Evolutionary conservation across 2,888 invertebrate genomes (phyloP).

Genomic region (Diploptera punctata): DNA sequence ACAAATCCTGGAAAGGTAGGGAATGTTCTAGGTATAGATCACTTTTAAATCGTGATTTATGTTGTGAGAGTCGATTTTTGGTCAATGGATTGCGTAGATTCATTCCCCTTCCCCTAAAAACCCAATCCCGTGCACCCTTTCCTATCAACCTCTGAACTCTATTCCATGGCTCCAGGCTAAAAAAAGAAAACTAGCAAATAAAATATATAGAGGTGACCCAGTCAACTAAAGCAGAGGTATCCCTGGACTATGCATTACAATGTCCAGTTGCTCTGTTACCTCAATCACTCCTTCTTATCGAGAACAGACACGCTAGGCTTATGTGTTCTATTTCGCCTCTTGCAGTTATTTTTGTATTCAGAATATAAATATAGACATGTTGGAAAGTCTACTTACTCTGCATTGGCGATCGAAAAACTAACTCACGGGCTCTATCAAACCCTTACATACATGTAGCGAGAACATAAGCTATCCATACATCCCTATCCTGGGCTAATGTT

Average conservation of each 20-base stretch:
- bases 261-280: not conserved
- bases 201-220: not conserved
- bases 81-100: not conserved
- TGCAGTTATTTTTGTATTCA: too few species aligned
- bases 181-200: not conserved
- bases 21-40: too few species aligned
- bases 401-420: too few species aligned
- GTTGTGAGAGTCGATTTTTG: constrained; percentile 7
- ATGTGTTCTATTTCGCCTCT: too few species aligned
- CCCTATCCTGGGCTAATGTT: too few species aligned
- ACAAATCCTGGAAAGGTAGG: too few species aligned
- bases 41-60: not conserved
- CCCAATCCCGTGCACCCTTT: not conserved
- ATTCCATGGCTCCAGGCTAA: not conserved
- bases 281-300: not conserved
- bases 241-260: not conserved
- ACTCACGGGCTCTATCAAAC: too few species aligned
- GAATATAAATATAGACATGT: too few species aligned
- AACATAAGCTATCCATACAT: too few species aligned
- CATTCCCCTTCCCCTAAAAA: not conserved
- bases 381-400: too few species aligned
- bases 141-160: not conserved
- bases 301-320: too few species aligned
- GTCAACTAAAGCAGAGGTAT: not conserved
- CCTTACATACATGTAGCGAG: too few species aligned